Evolutionary conservation across 2,113 vertebrate genomes (phyloP).

Genomic region (Crotophaga sulcirostris): DNA sequence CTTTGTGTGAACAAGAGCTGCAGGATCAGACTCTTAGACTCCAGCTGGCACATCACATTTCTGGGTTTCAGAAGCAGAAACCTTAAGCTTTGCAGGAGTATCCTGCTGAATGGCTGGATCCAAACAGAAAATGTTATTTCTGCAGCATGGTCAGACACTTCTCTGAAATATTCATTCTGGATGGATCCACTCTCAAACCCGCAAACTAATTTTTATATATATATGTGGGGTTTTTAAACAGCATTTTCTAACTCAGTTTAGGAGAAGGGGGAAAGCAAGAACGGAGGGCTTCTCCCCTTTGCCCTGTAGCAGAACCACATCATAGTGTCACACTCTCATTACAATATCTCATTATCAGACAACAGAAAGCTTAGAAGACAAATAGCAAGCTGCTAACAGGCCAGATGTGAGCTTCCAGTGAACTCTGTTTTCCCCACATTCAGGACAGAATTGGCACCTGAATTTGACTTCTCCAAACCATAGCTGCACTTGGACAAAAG

Average conservation of each 20-base stretch:
- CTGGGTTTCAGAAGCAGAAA: neutral
- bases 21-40: neutral
- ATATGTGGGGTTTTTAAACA: neutral
- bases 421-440: neutral
- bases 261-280: neutral
- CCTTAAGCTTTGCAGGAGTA: neutral
- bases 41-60: neutral
- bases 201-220: neutral
- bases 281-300: neutral
- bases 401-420: neutral
- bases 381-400: neutral
- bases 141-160: neutral
- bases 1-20: neutral
- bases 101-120: neutral
- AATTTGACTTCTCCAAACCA: neutral
- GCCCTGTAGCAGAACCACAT: neutral
- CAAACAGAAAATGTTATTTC: neutral
- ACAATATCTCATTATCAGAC: neutral
- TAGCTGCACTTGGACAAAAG: neutral
- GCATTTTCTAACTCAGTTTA: neutral
- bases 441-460: neutral
- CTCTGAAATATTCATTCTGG: neutral
- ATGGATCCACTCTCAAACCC: neutral
- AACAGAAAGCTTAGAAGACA: slow-evolving; percentile 5
- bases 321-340: neutral